Evolutionary conservation across 2,797 vertebrate genomes (phyloP), one percentile per base, ranked within the genome.

Genomic region (Okamejei kenojei): DNA sequence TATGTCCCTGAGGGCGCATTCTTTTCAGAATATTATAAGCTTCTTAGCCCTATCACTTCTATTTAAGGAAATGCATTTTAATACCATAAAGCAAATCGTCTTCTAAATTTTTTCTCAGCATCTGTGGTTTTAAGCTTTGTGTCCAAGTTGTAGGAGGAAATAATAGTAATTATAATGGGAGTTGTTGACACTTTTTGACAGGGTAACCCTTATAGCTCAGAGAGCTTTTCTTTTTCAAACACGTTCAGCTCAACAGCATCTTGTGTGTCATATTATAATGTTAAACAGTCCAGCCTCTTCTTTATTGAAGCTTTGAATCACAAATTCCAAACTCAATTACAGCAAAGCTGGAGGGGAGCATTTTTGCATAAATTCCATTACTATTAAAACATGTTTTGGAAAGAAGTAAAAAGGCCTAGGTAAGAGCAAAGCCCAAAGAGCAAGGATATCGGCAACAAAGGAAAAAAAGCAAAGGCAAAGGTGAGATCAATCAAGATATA

Each of bases 11-110:
- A 97, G 97, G 97, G 97, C 97, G 97, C 97, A 97, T 97, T 97
- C 97, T 97, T 97, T 97, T 97, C 97, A 97, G 97, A 97, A 97
- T 97, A 97, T 97, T 97, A 97, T 97, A 97, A 97, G 97, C 97
- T 97, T 97, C 97, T 97, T 97, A 97, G 96, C 96, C 95, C 96
- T 97, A 97, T 97, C 90, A 97, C 97, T 97, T 97, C 97, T 97
- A 97, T 97, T 97, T 97, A 97, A 97, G 96, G 97, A 96, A 92
- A 97, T 97, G 97, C 97, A 97, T 97, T 97, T 97, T 97, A 97
- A 97, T 97, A 97, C 97, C 97, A 97, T 97, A 97, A 97, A 97
- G 96, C 96, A 97, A 97, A 97, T 97, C 97, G 97, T 97, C 97
- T 97, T 97, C 96, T 95, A 97, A 97, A 96, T 97, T 96, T 97